These are phyloP conservation scores for Tretioscincus oriximinensis DNA, from an alignment of 2,113 vertebrate genomes.

Conservation along the genomic window DNA sequence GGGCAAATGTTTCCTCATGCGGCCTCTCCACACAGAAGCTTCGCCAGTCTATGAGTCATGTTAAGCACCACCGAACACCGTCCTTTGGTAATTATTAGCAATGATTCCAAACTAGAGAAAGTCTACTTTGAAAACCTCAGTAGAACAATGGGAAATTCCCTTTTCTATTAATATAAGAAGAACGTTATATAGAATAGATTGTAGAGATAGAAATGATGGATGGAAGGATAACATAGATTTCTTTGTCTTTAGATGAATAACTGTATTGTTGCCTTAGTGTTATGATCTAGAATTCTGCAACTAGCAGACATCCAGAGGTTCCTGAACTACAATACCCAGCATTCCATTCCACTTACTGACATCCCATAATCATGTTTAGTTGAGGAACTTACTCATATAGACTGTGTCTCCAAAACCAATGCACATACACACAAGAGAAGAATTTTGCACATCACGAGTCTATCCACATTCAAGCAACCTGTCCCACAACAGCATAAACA, in stretches of 20 bases:
- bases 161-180: neutral
- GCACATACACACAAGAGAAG: no score
- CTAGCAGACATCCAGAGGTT: no score
- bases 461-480: no score
- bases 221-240: neutral
- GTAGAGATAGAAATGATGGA: neutral
- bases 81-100: rapidly evolving
- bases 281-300: neutral
- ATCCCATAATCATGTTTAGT: no score
- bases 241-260: neutral
- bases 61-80: neutral
- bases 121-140: neutral
- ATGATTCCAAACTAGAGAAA: rapidly evolving
- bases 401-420: no score
- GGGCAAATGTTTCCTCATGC: neutral
- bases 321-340: no score
- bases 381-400: no score
- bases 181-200: neutral
- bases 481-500: no score
- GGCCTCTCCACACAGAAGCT: conserved; percentile 4
- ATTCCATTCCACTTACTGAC: no score
- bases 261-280: neutral
- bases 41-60: conserved; percentile 14
- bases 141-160: neutral
- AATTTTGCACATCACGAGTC: no score